Conservation (phyloP, 2,797 vertebrate genomes). For the Avahi laniger region DNA sequence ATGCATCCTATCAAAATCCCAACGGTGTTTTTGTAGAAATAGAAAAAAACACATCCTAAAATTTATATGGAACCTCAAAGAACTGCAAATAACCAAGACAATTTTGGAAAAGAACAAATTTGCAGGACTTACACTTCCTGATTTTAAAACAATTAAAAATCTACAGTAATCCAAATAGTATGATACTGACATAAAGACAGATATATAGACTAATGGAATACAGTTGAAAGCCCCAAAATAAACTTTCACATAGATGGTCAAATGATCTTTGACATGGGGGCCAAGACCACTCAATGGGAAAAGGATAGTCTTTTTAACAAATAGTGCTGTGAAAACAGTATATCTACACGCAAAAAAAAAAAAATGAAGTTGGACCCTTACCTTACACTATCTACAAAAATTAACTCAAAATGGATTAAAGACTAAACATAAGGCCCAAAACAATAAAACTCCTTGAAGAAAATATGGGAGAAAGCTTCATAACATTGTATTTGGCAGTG, state of each 20-base stretch:
- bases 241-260: not conserved
- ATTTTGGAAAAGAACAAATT: not conserved
- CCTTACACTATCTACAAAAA: not conserved
- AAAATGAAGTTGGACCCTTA: not conserved
- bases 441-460: not conserved
- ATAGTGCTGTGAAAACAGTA: not conserved
- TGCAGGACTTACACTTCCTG: not conserved
- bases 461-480: not conserved
- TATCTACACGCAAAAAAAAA: not conserved
- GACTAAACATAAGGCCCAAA: not conserved
- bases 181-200: not conserved
- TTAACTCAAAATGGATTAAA: not conserved
- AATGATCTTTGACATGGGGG: not conserved
- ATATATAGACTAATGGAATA: not conserved
- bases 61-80: not conserved
- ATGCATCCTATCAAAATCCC: not conserved
- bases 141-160: not conserved
- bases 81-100: not conserved
- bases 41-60: constrained; percentile 44
- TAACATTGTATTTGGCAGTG: not conserved
- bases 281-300: not conserved
- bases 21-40: not conserved
- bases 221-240: not conserved
- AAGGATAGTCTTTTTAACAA: not conserved
- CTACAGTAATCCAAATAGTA: constrained; percentile 6